Conservation (phyloP, 2,113 vertebrate genomes). For the Bungarus multicinctus region DNA sequence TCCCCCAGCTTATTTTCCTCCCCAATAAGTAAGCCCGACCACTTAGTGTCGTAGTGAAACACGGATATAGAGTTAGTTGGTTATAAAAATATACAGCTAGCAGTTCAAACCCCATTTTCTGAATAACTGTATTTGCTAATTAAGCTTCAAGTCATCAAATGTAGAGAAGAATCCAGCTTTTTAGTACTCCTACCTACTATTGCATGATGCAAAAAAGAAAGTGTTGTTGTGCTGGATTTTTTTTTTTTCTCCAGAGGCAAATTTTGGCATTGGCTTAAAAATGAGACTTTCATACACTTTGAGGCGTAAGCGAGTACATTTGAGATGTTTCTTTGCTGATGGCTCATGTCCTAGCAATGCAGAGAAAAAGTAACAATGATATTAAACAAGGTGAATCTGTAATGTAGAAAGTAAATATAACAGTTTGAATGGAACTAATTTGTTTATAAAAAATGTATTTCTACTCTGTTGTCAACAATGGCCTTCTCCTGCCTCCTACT, state of each 20-base stretch:
- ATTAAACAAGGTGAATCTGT: neutral
- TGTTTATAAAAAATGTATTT: constrained; percentile 51
- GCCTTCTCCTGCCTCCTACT: neutral
- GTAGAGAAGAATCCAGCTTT: neutral
- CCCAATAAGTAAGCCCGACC: too few species aligned
- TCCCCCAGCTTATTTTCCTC: too few species aligned
- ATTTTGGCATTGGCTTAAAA: neutral
- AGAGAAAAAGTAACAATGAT: neutral
- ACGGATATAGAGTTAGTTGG: too few species aligned
- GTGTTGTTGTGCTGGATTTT: neutral
- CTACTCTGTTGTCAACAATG: neutral
- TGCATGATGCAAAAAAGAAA: neutral
- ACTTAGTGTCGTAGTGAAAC: too few species aligned
- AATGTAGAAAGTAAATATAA: neutral
- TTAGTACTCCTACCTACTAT: neutral
- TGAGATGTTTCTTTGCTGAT: neutral
- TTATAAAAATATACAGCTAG: neutral
- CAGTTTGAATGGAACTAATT: neutral
- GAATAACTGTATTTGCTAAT: neutral
- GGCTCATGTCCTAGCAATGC: neutral
- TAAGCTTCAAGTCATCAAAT: neutral
- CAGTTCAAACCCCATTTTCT: neutral
- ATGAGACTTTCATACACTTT: neutral
- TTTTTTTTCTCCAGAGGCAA: neutral
- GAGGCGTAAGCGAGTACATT: neutral